Evolutionary conservation across 2,113 vertebrate genomes (phyloP), one percentile per base, ranked within the genome.

Genomic region (Pomatorhinus ruficollis): DNA sequence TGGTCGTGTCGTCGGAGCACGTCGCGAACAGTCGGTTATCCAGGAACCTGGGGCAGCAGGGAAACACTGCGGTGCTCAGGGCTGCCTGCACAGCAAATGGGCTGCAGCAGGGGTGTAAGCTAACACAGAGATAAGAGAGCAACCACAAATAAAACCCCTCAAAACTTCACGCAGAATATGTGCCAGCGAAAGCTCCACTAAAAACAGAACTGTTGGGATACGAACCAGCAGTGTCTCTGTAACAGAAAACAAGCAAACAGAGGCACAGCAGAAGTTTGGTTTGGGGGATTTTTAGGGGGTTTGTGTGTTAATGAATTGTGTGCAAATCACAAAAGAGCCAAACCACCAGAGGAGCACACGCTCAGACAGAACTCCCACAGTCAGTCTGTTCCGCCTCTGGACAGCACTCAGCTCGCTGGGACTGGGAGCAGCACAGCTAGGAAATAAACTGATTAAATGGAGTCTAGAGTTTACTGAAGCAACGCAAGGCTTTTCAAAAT

Each of bases 1-100:
- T 99, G 10, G 99, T 99, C 82, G 99, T 99, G 97, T 99, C 99
- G 68, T 99, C 99, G 9, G 99, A 99, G 95, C 99, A 99, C 44
- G 99, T 99, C 2, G 99, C 99, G 69, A 99, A 99, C 96, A 99
- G 97, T 37, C 99, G 98, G 96, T 99, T 99, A 98, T 99, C 99
- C 95, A 99, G 97, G 97, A 99, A 99, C 97, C 99, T 99, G 95
- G 18, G 84, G 45, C 2, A 18, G 10, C 20, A 71, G 14, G 83
- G 56, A 81, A 47, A 68, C 15, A 33, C 69, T 3, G 20, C 24
- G 5, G 15, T 54, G 39, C 23, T 57, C 22, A 49, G 23, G 54
- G 42, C 31, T 15, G 31, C 17, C 65, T 39, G 64, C 40, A 47
- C 25, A 8, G 74, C 16, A 42, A 33, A 5, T 6, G 35, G 12